These are phyloP conservation scores for Drosophila takahashii DNA, from an alignment of 1,140 invertebrate genomes.

Conservation along the genomic window DNA sequence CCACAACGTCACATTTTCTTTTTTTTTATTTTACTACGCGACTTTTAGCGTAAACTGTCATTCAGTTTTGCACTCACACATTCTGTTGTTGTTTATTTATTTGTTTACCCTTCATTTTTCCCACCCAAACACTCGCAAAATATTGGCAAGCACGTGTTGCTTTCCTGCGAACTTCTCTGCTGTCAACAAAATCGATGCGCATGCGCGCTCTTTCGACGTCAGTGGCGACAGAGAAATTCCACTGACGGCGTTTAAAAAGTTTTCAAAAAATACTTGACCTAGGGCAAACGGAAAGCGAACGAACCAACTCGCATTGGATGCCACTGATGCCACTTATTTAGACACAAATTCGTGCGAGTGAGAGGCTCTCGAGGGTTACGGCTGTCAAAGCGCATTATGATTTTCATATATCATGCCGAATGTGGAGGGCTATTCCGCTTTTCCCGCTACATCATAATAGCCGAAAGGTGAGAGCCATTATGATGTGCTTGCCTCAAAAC, in stretches of 20 bases:
- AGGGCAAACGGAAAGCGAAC: slow-evolving; percentile 59
- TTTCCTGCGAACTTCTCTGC: slow-evolving; percentile 42
- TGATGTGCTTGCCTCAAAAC: slow-evolving; percentile 3
- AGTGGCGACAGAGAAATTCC: slow-evolving; percentile 19
- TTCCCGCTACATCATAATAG: slow-evolving; percentile 21
- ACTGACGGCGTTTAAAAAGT: slow-evolving; percentile 37
- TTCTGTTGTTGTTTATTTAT: slow-evolving; percentile 62
- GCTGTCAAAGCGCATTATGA: slow-evolving; percentile 73
- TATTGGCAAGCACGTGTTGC: slow-evolving; percentile 68
- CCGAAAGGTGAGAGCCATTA: slow-evolving; percentile 38
- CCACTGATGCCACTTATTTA: slow-evolving; percentile 48
- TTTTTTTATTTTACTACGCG: slow-evolving; percentile 51
- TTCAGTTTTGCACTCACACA: slow-evolving; percentile 55
- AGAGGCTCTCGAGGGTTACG: slow-evolving; percentile 34
- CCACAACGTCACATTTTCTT: slow-evolving; percentile 4
- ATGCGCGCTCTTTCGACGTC: slow-evolving; percentile 60
- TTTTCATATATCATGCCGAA: slow-evolving; percentile 74
- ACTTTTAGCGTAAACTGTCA: slow-evolving; percentile 72
- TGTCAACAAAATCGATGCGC: slow-evolving; percentile 57
- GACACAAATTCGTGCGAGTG: slow-evolving; percentile 37
- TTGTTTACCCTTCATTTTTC: slow-evolving; percentile 59
- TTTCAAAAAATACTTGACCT: slow-evolving; percentile 69
- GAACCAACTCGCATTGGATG: slow-evolving; percentile 49
- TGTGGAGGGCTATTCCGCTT: slow-evolving; percentile 47
- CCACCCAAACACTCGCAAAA: slow-evolving; percentile 19